Evolutionary conservation across 2,888 invertebrate genomes (phyloP), one percentile per base, ranked within the genome.

Genomic region (Acrobeloides nanus): DNA sequence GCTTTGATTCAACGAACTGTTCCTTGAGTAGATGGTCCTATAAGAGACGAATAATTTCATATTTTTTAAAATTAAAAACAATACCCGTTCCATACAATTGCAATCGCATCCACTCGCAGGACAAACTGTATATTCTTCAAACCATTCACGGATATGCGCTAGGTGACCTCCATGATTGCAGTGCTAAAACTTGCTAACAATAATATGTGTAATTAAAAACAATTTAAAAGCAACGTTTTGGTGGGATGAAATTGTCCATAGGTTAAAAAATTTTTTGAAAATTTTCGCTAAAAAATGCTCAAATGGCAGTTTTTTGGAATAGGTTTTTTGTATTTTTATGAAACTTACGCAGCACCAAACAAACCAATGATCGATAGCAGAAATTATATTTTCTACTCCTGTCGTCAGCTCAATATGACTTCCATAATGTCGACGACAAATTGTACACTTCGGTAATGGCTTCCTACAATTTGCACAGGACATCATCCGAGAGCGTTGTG

Each of bases 331-430:
- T n/a, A n/a, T n/a, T n/a, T n/a, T n/a, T n/a, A n/a, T n/a, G n/a
- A n/a, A n/a, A 6, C 55, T 37, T 23, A 48, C 40, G n/a, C 37
- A 32, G 33, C 55, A 55, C 55, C 55, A 55, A n/a, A 59, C 49
- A 25, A 55, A 53, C 55, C 55, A 55, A 37, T 55, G 52, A 29
- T 55, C 57, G 20, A 55, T 59, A 4, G 34, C 23, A 12, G 46
- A 44, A 15, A 5, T 25, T 21, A 33, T 35, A 2, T 35, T 18
- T n/a, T n/a, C n/a, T 10, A 38, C 15, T 8, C 21, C 38, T 15
- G 34, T 39, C 20, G 18, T 29, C 15, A 29, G 33, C 12, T 57
- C 43, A 17, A 53, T 37, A 5, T 43, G 38, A 33, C 38, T 48
- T 1, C 57, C 42, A 18, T 53, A 20, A 31, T 51, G 47, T 23